A percentile compares a stretch with the other conserved stretches of the same genome.
phyloP scores from a whole-genome alignment of 2,797 vertebrate genomes.

The Karalla daura region DNA sequence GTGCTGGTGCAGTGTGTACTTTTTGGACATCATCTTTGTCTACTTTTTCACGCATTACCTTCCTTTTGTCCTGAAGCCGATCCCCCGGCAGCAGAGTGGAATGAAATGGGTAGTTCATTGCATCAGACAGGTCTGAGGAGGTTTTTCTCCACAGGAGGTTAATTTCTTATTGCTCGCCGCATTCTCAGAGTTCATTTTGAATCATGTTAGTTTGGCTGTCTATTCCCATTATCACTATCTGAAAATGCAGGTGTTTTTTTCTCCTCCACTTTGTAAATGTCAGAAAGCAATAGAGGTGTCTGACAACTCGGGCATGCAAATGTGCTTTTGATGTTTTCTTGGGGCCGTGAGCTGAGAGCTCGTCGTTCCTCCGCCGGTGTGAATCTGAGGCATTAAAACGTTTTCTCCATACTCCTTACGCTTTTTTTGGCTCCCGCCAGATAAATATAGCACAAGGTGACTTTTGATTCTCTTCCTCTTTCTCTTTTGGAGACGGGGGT shows the following conservation, averaged over 20 bases:
- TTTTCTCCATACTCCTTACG: constrained; percentile 61
- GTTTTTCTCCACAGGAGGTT: constrained; percentile 75
- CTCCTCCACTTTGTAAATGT: constrained; percentile 81
- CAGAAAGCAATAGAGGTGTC: constrained; percentile 76
- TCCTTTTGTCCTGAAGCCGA: constrained; percentile 56
- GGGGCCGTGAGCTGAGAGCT: constrained; percentile 62
- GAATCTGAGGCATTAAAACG: constrained; percentile 74
- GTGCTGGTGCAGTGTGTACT: constrained; percentile 30
- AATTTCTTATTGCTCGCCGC: constrained; percentile 76
- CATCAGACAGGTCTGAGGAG: constrained; percentile 77
- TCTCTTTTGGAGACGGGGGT: too few relatives aligned
- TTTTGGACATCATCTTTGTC: constrained; percentile 36
- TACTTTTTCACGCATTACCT: constrained; percentile 56
- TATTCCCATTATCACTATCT: constrained; percentile 78
- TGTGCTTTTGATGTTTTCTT: constrained; percentile 77
- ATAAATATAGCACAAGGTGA: constrained; percentile 83
- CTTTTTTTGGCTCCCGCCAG: constrained; percentile 60
- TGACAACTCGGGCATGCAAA: constrained; percentile 80
- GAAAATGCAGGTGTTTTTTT: constrained; percentile 72
- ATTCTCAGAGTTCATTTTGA: constrained; percentile 77
- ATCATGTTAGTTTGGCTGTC: constrained; percentile 81
- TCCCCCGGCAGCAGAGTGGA: constrained; percentile 53
- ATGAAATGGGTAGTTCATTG: constrained; percentile 75
- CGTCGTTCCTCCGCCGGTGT: constrained; percentile 63
- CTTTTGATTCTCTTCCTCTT: constrained; percentile 68